Base-by-base conservation (phyloP, 2,113 vertebrate genomes). In the Holacanthus passer region DNA sequence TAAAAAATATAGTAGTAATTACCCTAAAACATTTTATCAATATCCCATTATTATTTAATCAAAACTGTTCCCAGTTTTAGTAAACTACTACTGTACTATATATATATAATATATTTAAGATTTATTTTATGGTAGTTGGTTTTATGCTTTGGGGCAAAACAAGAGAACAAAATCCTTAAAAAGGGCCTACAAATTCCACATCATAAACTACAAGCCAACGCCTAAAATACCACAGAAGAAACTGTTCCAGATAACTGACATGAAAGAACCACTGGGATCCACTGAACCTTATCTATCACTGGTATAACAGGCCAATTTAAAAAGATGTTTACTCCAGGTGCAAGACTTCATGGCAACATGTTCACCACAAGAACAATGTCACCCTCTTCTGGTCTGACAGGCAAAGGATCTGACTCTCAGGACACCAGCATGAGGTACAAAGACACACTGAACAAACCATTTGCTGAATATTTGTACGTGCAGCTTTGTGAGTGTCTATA, bases 341-440 rank as follows among this genome's bases (percentile, higher is more conserved):
- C 74, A 53, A 48, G 0, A 1, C 35, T 48, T 39, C 52, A 29
- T 22, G 17, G 45, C 48, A 67, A 27, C 65, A 50, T 1, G 50
- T 31, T 71, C 71, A 70, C 29, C 48, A 0, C 32, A 4, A 41
- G 56, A 76, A 69, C 83, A 91, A 86, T 75, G 77, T 58, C 79
- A 84, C 91, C 92, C 85, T 91, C 91, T 83, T 69, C 71, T 88
- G 92, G 90, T 22, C 48, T 0, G 2, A 77, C 22, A 73, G 27
- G 17, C 24, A 79, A 75, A 79, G 13, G 37, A 35, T 55, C 52
- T 1, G 24, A 68, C 50, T 52, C 37, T 11, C 52, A 70, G 24
- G 12, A 74, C 72, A 71, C 22, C 11, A 47, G 11, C 56, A 58
- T 20, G 64, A 2, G 17, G n/a, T 4, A 73, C 14, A 37, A 12